Percentiles rank a stretch among this genome's conserved stretches.
Conservation (phyloP, 2,113 vertebrate genomes). For the Boulengeromyrus knoepffleri region DNA sequence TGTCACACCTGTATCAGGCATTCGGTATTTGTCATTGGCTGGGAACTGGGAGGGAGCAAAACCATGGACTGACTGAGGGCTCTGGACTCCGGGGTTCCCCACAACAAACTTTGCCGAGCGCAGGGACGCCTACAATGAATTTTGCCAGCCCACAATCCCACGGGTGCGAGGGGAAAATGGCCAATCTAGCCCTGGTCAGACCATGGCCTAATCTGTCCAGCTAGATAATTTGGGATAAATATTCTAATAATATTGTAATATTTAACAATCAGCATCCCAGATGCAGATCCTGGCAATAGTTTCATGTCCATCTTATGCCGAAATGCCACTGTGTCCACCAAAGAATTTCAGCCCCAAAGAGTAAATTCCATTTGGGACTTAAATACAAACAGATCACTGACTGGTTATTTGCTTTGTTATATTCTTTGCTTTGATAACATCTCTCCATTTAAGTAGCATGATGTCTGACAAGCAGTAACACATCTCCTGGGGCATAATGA, state of each 20-base stretch:
- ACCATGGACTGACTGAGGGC: not conserved
- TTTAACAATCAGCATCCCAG: not conserved
- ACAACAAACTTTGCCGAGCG: not conserved
- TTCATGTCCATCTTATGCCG: not conserved
- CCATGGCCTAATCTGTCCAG: not conserved
- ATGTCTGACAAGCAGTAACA: not conserved
- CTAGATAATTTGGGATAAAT: not conserved
- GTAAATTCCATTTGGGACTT: not conserved
- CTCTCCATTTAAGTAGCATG: not conserved
- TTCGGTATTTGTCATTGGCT: too few relatives aligned
- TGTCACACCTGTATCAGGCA: too few relatives aligned
- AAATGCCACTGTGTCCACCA: not conserved
- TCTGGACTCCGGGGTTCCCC: not conserved
- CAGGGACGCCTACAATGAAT: not conserved
- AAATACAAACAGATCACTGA: not conserved
- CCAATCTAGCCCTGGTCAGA: not conserved
- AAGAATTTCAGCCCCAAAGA: not conserved
- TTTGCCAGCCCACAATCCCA: not conserved
- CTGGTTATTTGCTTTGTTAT: not conserved
- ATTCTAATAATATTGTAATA: not conserved
- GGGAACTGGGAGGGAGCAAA: too few relatives aligned
- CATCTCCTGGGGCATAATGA: not conserved
- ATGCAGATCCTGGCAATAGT: not conserved
- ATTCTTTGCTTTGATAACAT: not conserved
- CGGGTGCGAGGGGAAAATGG: not conserved